Conservation (phyloP, 2,113 vertebrate species). For the Speoplatyrhinus poulsoni region DNA sequence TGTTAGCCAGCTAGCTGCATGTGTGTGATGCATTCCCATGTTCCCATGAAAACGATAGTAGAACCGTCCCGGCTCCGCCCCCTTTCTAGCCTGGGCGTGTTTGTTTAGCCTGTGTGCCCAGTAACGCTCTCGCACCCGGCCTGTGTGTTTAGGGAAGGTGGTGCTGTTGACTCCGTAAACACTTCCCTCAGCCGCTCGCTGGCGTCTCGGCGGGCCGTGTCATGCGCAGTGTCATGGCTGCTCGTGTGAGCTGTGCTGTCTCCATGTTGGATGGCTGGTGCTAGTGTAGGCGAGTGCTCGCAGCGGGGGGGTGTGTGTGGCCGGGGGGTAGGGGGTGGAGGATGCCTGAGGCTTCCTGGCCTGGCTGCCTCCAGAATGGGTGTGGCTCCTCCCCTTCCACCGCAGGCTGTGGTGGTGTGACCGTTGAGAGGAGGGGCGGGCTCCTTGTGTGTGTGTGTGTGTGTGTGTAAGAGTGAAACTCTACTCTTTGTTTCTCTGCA, state of each 20-base stretch:
- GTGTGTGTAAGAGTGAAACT: constrained; percentile 37
- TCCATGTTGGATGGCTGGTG: neutral
- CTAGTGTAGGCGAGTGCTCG: constrained; percentile 7
- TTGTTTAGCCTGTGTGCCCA: constrained; percentile 5
- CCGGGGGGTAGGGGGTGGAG: too few species aligned
- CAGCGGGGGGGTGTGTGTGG: too few species aligned
- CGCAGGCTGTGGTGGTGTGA: constrained; percentile 54
- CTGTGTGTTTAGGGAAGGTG: constrained; percentile 11
- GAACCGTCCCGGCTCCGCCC: too few species aligned
- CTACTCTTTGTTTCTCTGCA: constrained; percentile 38
- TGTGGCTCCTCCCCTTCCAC: constrained; percentile 29
- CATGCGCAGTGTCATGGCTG: neutral
- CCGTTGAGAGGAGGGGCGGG: constrained; percentile 39
- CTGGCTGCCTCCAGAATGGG: constrained; percentile 9
- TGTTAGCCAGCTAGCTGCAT: too few species aligned
- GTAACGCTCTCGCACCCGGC: neutral
- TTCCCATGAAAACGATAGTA: neutral
- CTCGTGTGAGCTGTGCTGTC: neutral
- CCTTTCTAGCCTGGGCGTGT: constrained; percentile 23
- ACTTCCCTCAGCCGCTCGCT: neutral
- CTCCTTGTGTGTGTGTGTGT: constrained; percentile 13
- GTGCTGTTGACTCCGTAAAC: constrained; percentile 41
- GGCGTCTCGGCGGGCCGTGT: neutral
- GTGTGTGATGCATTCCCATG: neutral
- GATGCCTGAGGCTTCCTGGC: constrained; percentile 7